phyloP scores from a whole-genome alignment of 2,888 invertebrate genomes.

The Troglohyphantes excavatus region DNA sequence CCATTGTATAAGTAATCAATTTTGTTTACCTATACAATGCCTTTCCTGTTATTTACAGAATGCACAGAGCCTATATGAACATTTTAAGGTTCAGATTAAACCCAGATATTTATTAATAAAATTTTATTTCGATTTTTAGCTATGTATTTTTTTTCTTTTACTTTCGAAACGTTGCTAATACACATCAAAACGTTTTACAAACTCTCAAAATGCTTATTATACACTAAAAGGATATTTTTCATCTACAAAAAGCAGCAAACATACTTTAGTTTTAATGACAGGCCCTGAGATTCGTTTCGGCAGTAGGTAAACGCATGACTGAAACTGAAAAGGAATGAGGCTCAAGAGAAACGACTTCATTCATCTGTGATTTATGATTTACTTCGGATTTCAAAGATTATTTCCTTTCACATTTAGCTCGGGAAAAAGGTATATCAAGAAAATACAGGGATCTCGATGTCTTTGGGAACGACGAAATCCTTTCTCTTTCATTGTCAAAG shows the following conservation, averaged over 20 bases:
- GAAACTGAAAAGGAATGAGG: not conserved
- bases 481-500: not conserved
- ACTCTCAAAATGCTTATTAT: too few relatives aligned
- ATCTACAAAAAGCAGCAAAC: not conserved
- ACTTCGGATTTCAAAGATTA: conserved; percentile 7
- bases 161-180: too few relatives aligned
- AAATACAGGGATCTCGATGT: not conserved
- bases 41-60: too few relatives aligned
- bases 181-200: too few relatives aligned
- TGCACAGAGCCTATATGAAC: too few relatives aligned
- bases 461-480: not conserved
- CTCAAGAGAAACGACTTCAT: not conserved
- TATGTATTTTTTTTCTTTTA: too few relatives aligned
- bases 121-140: too few relatives aligned
- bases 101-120: too few relatives aligned
- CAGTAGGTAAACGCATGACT: not conserved
- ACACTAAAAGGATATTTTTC: not conserved
- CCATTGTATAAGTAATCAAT: too few relatives aligned
- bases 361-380: conserved; percentile 16
- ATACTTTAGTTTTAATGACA: not conserved
- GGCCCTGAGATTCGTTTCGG: not conserved
- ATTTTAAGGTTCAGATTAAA: too few relatives aligned
- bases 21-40: too few relatives aligned
- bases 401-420: not conserved
- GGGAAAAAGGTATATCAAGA: not conserved